phyloP scores from a whole-genome alignment of 2,797 vertebrate species.

The Helostoma temminkii region DNA sequence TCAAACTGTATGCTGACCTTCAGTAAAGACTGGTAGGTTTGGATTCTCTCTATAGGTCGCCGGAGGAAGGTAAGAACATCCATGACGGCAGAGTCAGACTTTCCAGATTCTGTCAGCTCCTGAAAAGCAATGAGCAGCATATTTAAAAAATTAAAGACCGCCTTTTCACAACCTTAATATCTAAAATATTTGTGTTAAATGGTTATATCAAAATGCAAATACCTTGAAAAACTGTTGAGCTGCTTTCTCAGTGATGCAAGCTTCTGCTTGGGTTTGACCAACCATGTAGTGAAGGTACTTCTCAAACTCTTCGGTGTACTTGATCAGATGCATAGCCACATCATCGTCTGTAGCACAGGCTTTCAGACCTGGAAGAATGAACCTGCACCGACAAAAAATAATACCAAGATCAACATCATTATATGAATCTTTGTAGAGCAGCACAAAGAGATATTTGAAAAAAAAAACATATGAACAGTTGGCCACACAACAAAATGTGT shows the following conservation, averaged over 20 bases:
- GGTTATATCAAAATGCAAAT: neutral
- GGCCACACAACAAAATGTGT: too few relatives aligned
- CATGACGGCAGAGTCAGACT: constrained; percentile 78
- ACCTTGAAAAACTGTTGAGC: constrained; percentile 94
- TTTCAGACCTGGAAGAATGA: constrained; percentile 85
- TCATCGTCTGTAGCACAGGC: constrained; percentile 92
- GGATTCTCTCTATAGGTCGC: constrained; percentile 91
- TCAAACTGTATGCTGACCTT: constrained; percentile 84
- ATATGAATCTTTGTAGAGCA: neutral
- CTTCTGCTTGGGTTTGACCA: constrained; percentile 92
- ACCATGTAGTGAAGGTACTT: constrained; percentile 93
- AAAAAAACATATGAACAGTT: neutral
- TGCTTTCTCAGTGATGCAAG: constrained; percentile 87
- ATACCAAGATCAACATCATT: neutral
- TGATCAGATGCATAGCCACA: constrained; percentile 92
- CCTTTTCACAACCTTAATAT: neutral
- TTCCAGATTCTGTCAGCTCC: constrained; percentile 84
- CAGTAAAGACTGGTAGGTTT: constrained; percentile 92
- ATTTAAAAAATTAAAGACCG: constrained; percentile 42
- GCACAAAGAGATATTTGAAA: neutral
- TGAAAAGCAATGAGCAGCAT: constrained; percentile 27
- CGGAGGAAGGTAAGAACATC: constrained; percentile 92
- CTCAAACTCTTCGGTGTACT: constrained; percentile 88
- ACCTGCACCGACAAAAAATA: constrained; percentile 59
- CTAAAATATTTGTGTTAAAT: neutral